A percentile compares a stretch with the other conserved stretches of the same genome.
Evolutionary conservation across 2,797 vertebrate genomes (phyloP).

Genomic region (Centroberyx gerrardi): DNA sequence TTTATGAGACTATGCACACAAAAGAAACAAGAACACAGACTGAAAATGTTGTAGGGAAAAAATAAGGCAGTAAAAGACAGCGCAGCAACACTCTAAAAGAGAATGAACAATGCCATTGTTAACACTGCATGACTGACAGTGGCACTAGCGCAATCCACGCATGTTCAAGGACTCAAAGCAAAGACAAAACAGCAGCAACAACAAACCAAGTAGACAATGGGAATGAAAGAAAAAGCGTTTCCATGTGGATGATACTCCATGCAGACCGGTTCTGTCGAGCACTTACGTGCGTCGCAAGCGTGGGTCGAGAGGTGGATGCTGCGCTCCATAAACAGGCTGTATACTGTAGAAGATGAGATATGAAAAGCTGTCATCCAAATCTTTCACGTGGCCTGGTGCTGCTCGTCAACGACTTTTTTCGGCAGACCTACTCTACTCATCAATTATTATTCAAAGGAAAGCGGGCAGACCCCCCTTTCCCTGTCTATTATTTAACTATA

Average conservation of each 20-base stretch:
- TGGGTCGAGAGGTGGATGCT: constrained; percentile 96
- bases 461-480: not conserved
- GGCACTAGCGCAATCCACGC: constrained; percentile 22
- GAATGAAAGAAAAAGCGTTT: constrained; percentile 8
- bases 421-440: not conserved
- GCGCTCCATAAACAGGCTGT: constrained; percentile 96
- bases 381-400: not conserved
- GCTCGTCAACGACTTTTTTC: not conserved
- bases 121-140: constrained; percentile 13
- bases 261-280: constrained; percentile 44
- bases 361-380: constrained; percentile 45
- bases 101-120: not conserved
- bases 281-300: constrained; percentile 93
- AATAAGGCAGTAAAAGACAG: not conserved
- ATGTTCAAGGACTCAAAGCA: constrained; percentile 23
- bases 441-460: constrained; percentile 5
- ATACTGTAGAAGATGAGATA: constrained; percentile 86
- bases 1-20: not conserved
- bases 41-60: constrained; percentile 10
- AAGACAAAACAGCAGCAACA: constrained; percentile 17
- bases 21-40: not conserved
- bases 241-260: constrained; percentile 32
- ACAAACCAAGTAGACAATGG: constrained; percentile 13
- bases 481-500: not conserved
- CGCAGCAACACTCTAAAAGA: not conserved